Evolutionary conservation across 2,113 vertebrate genomes (phyloP), one percentile per base, ranked within the genome.

Genomic region (Pygoscelis adeliae): DNA sequence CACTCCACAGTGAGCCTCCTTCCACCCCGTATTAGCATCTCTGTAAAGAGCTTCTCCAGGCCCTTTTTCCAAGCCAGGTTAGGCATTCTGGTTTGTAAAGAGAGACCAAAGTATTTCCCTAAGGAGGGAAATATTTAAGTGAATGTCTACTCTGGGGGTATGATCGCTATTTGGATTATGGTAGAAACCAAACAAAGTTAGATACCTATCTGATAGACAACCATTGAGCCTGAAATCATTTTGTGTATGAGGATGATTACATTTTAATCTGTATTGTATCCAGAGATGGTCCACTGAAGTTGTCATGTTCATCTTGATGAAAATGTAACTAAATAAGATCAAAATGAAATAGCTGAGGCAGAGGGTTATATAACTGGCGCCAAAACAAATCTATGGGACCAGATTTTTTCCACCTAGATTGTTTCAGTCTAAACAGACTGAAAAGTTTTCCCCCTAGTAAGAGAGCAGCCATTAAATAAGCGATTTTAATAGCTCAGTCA

Each of bases 401-500:
- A 96, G 94, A 97, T 95, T 95, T 98, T 98, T 98, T 97, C 96
- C 97, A 97, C 95, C 83, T 98, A 98, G 96, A 98, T 98, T 98
- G 95, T 97, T 98, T 97, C 91, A 96, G 95, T 95, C 93, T 98
- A 98, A 97, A 97, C 94, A 98, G 92, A 94, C 93, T 96, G 89
- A 97, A 97, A 98, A 95, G 92, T 82, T 98, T 98, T 97, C 94
- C 95, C 93, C 50, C 53, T 95, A 88, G 90, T 91, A 93, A 95
- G 95, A 97, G 74, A 93, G 95, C 95, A 89, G 86, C 74, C 91
- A 89, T 97, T 97, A 98, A 97, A 97, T 97, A 98, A 98, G 93
- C 87, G 32, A 81, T 93, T 97, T 97, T 97, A 98, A 95, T 97
- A 97, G 91, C 89, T 93, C 94, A 95, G 92, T 98, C 87, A 97